Percentiles rank a stretch among this genome's conserved stretches.
Evolutionary conservation across 1,140 invertebrate genomes (phyloP).

Genomic region (Bicyclus anynana): DNA sequence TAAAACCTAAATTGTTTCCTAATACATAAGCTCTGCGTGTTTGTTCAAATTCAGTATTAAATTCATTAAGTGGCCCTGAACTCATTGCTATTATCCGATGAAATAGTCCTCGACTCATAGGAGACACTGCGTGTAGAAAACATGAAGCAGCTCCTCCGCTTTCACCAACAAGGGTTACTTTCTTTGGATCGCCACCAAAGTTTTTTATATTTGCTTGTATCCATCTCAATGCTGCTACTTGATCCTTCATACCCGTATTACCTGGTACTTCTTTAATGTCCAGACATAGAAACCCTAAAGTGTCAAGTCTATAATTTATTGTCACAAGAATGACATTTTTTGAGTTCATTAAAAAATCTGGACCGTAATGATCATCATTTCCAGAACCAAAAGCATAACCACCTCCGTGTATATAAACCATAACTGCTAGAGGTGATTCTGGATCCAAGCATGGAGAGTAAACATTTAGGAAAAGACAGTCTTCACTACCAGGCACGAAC

Average conservation of each 20-base stretch:
- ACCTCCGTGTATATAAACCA: slow-evolving; percentile 77
- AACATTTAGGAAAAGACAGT: no score
- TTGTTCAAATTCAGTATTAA: no score
- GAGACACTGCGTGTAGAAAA: slow-evolving; percentile 41
- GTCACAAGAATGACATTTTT: slow-evolving; percentile 82
- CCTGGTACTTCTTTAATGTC: slow-evolving; percentile 40
- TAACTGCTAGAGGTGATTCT: slow-evolving; percentile 50
- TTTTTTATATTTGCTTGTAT: no score
- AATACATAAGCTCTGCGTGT: no score
- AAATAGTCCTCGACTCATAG: slow-evolving; percentile 66
- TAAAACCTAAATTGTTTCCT: no score
- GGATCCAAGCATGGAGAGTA: slow-evolving; percentile 51
- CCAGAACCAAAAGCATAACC: slow-evolving; percentile 59
- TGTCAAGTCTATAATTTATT: no score
- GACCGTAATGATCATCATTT: no score
- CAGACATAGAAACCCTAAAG: slow-evolving; percentile 77
- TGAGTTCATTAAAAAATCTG: slow-evolving; percentile 78
- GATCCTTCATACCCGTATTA: no score
- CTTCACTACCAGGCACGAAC: slow-evolving; percentile 36
- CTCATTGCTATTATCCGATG: slow-evolving; percentile 46
- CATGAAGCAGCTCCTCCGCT: slow-evolving; percentile 78
- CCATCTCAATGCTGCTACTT: no score
- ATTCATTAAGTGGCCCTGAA: slow-evolving; percentile 44
- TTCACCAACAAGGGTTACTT: slow-evolving; percentile 86
- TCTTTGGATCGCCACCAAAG: no score